These are phyloP conservation scores for Ispidina lecontei DNA, from an alignment of 2,797 vertebrate species.

Conservation along the genomic window DNA sequence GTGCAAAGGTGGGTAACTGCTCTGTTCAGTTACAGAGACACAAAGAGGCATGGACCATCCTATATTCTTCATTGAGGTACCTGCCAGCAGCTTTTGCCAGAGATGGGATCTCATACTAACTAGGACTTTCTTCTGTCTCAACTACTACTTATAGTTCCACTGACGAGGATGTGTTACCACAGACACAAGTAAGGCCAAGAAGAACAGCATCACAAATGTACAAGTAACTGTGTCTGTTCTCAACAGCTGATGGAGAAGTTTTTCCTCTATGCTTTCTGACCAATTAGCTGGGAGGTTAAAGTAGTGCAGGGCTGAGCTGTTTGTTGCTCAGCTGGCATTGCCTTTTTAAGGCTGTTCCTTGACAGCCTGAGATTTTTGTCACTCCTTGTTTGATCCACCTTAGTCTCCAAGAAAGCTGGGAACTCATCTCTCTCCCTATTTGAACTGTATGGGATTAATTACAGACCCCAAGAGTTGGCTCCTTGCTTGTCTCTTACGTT, in stretches of 20 bases:
- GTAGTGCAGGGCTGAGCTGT: neutral
- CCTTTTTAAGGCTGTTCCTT: neutral
- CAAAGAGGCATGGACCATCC: neutral
- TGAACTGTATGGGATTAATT: constrained; percentile 53
- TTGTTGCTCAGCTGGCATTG: neutral
- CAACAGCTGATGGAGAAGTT: neutral
- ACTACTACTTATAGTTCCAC: neutral
- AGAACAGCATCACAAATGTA: neutral
- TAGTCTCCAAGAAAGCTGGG: neutral
- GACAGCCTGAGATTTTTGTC: neutral
- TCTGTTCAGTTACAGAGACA: neutral
- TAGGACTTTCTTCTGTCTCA: neutral
- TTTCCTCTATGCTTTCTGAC: neutral
- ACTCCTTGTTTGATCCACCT: neutral
- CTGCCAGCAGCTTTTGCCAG: neutral
- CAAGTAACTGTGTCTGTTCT: neutral
- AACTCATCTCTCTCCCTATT: constrained; percentile 26
- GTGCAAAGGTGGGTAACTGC: neutral
- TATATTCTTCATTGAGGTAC: neutral
- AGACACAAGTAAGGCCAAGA: neutral
- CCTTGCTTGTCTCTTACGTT: constrained; percentile 40
- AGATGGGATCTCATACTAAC: neutral
- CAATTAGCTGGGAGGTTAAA: constrained; percentile 20
- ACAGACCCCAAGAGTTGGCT: neutral
- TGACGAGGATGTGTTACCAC: neutral